Conservation (phyloP, 1,140 invertebrate genomes). For the Vanessa atalanta region DNA sequence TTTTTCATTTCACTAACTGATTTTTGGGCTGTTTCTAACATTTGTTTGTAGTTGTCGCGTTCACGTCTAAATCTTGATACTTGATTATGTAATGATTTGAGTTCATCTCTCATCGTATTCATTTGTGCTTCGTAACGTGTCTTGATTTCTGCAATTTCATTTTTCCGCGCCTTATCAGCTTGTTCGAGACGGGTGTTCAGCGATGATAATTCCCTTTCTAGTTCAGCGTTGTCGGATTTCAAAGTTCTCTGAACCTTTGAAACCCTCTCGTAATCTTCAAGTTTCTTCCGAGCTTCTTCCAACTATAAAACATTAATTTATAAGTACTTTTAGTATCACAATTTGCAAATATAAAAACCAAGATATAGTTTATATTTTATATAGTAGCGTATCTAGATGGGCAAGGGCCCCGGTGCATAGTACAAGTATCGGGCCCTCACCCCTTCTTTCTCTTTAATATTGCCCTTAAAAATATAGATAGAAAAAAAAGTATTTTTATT, state of each 20-base stretch:
- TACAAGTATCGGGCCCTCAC: no score
- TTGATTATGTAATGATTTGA: slow-evolving; percentile 91
- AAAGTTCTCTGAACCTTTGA: slow-evolving; percentile 90
- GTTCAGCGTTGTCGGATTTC: slow-evolving; percentile 86
- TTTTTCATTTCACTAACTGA: slow-evolving; percentile 89
- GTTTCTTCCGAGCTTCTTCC: slow-evolving; percentile 89
- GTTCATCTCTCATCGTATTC: slow-evolving; percentile 91
- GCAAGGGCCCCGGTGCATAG: no score
- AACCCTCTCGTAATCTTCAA: slow-evolving; percentile 93
- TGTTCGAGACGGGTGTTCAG: slow-evolving; percentile 86
- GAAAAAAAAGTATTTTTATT: no score
- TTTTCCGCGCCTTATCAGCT: slow-evolving; percentile 90
- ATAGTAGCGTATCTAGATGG: no score
- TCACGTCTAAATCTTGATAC: slow-evolving; percentile 91
- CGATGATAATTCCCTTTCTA: slow-evolving; percentile 89
- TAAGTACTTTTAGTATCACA: no score
- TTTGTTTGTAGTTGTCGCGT: slow-evolving; percentile 94
- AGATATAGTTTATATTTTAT: no score
- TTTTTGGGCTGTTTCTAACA: slow-evolving; percentile 92
- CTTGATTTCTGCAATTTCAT: slow-evolving; percentile 92
- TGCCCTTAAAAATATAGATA: no score
- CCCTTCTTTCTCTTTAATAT: no score
- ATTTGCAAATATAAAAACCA: no score
- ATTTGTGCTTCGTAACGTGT: slow-evolving; percentile 94
- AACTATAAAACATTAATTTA: slow-evolving; percentile 78